These are phyloP conservation scores for Artibeus jamaicensis DNA, from an alignment of 2,797 vertebrate species.

Conservation along the genomic window DNA sequence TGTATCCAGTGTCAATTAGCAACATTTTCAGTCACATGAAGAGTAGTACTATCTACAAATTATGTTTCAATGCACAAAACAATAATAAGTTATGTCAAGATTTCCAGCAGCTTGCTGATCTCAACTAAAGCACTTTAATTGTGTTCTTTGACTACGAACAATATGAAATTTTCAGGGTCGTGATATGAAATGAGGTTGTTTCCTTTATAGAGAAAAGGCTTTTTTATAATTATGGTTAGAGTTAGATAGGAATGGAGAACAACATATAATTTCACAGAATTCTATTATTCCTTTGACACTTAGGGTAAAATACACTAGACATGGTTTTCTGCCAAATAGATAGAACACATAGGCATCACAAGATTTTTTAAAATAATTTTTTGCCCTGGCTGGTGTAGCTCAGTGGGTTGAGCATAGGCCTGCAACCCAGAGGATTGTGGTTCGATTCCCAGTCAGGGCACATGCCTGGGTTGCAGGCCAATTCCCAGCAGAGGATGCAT, in stretches of 20 bases:
- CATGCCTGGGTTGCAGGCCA: no score
- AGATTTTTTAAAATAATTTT: no score
- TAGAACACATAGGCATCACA: not conserved
- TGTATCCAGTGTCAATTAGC: not conserved
- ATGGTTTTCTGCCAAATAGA: constrained; percentile 48
- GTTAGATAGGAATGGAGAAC: constrained; percentile 7
- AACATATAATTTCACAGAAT: constrained; percentile 65
- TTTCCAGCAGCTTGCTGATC: constrained; percentile 14
- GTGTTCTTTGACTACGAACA: constrained; percentile 38
- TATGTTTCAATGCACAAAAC: not conserved
- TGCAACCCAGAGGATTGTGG: no score
- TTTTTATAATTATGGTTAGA: constrained; percentile 35
- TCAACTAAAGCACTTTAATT: constrained; percentile 34
- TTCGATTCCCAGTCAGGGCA: no score
- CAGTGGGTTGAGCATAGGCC: no score
- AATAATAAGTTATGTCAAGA: constrained; percentile 12
- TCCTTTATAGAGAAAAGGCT: constrained; percentile 3
- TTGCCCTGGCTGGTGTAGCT: no score
- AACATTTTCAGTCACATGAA: constrained; percentile 27
- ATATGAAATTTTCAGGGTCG: constrained; percentile 21
- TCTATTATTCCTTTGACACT: constrained; percentile 56
- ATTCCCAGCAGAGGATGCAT: no score
- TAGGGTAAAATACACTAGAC: constrained; percentile 25
- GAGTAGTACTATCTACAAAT: not conserved
- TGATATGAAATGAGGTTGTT: constrained; percentile 10